Evolutionary conservation across 2,797 vertebrate genomes (phyloP), one percentile per base, ranked within the genome.

Genomic region (Microctenopoma steveboyesi): DNA sequence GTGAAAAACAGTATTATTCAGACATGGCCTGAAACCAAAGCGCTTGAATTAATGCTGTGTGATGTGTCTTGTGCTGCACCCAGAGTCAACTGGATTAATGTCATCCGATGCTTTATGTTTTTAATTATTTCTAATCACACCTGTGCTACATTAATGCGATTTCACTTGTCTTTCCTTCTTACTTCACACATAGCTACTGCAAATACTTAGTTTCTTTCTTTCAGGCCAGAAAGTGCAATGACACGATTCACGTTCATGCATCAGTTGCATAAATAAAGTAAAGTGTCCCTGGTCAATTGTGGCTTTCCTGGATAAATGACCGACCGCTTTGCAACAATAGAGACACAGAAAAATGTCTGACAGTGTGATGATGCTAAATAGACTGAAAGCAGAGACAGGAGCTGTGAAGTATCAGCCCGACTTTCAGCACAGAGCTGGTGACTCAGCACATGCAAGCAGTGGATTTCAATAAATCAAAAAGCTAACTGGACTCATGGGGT

Each of bases 381-480:
- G 83, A 82, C 74, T 72, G 75, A 87, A 88, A 76, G 75, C 78
- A 77, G 72, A 58, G 71, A 88, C 79, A 74, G 60, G 56, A 65
- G 68, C 78, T 82, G 78, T 78, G 84, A 87, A 81, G 85, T 60
- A 86, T 90, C 80, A 71, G 72, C 83, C 81, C 78, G 78, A 73
- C 83, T 89, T 79, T 85, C 82, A 76, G 72, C 82, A 72, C 75
- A 57, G 79, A 89, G 82, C 70, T 83, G 89, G 84, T 92, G 91
- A 92, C 85, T 92, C 92, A 91, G 90, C 90, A 84, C 28, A 69
- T 72, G 81, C 81, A 81, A 61, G 81, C 74, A 86, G 81, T 81
- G 87, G 86, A 91, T 90, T 90, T 90, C 88, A 91, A 92, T 93
- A 87, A 93, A 93, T 92, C 92, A 92, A 86, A 91, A 87, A 57